These are phyloP conservation scores for Channa striata DNA, from an alignment of 2,797 vertebrate genomes.

Conservation along the genomic window DNA sequence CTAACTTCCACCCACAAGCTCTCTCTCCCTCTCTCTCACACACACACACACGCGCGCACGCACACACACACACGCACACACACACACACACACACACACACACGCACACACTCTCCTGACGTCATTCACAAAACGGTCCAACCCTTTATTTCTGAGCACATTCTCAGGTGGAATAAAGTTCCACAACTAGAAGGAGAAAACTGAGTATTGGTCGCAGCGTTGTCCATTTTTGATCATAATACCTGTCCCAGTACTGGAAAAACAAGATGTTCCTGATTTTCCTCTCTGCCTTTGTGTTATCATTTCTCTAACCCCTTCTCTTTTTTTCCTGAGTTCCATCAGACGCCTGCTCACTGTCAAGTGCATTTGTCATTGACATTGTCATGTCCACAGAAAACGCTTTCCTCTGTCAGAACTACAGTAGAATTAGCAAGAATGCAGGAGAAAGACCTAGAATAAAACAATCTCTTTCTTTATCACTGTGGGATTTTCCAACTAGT, in stretches of 20 bases:
- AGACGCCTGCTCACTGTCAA: conserved; percentile 63
- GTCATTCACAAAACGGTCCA: background rate
- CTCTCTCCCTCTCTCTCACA: background rate
- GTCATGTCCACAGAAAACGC: conserved; percentile 44
- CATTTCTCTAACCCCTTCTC: conserved; percentile 38
- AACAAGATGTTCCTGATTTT: conserved; percentile 4
- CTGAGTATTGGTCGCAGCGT: background rate
- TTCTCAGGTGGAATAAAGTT: conserved; percentile 16
- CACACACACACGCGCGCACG: too few species aligned
- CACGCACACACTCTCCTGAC: too few species aligned
- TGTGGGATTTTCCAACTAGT: conserved; percentile 14
- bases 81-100: too few species aligned
- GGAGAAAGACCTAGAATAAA: conserved; percentile 21
- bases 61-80: too few species aligned
- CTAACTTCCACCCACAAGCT: conserved; percentile 10
- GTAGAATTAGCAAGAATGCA: conserved; percentile 19
- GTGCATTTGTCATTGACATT: conserved; percentile 72
- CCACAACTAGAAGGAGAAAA: conserved; percentile 14
- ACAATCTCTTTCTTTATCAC: conserved; percentile 27
- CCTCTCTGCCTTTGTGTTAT: conserved; percentile 11
- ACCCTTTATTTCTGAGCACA: conserved; percentile 7
- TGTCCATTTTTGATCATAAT: conserved; percentile 5
- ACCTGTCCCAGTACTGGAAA: conserved; percentile 23
- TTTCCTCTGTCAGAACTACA: conserved; percentile 26
- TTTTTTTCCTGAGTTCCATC: conserved; percentile 33